A percentile compares a stretch with the other conserved stretches of the same genome.
Evolutionary conservation across 2,797 vertebrate genomes (phyloP).

Genomic region (Syncerus caffer): DNA sequence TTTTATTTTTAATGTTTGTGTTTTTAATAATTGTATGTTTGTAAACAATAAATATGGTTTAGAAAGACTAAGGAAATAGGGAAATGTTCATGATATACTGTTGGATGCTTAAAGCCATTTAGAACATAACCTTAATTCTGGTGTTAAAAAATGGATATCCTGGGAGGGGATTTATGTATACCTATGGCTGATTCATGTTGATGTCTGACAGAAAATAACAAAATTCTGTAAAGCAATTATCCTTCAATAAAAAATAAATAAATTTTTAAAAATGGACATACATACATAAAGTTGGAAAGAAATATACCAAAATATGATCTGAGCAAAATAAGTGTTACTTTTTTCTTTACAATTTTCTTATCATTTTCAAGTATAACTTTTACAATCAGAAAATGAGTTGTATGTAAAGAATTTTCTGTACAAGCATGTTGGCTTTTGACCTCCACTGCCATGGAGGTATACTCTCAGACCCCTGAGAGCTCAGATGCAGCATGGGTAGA

Average conservation of each 20-base stretch:
- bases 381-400: not conserved
- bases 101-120: not conserved
- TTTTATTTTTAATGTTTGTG: not conserved
- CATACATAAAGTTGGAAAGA: not conserved
- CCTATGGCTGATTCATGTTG: not conserved
- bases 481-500: not conserved
- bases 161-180: not conserved
- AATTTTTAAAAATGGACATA: not conserved
- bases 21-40: not conserved
- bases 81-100: not conserved
- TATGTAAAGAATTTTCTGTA: not conserved
- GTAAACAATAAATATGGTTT: not conserved
- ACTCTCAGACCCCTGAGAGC: not conserved
- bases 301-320: not conserved
- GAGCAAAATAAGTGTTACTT: not conserved
- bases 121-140: not conserved
- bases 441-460: not conserved
- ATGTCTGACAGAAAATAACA: not conserved
- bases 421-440: not conserved
- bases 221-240: not conserved
- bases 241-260: not conserved
- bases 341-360: not conserved
- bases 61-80: not conserved
- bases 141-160: not conserved
- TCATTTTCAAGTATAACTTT: not conserved